phyloP scores from a whole-genome alignment of 2,113 vertebrate species.

The Brienomyrus brachyistius region DNA sequence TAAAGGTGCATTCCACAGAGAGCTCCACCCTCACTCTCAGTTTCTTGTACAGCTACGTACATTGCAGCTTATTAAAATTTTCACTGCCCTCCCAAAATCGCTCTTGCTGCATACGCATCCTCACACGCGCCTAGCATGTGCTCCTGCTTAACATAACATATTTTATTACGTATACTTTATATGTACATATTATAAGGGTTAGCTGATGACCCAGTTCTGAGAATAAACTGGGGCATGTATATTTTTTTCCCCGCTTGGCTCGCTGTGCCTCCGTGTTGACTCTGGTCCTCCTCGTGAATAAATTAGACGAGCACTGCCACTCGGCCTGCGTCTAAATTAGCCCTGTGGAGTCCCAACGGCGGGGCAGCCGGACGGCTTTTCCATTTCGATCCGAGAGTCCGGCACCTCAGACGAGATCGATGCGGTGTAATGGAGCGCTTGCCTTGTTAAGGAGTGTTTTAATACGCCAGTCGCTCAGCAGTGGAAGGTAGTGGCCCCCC shows the following conservation, averaged over 20 bases:
- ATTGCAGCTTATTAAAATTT: background rate
- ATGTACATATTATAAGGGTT: slow-evolving; percentile 36
- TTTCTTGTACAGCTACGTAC: background rate
- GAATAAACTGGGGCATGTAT: slow-evolving; percentile 50
- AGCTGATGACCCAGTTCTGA: slow-evolving; percentile 59
- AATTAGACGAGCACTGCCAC: background rate
- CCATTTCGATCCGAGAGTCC: background rate
- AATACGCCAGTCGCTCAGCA: background rate
- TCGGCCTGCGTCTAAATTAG: slow-evolving; percentile 26
- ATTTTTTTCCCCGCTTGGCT: slow-evolving; percentile 21
- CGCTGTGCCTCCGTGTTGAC: slow-evolving; percentile 49
- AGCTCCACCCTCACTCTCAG: background rate
- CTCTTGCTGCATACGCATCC: background rate
- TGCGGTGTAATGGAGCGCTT: background rate
- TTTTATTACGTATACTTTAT: slow-evolving; percentile 55
- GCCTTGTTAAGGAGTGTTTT: background rate
- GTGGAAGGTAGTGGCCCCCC: background rate
- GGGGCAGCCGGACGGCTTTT: background rate
- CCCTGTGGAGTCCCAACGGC: slow-evolving; percentile 7
- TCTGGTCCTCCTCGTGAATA: slow-evolving; percentile 11
- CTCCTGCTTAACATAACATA: slow-evolving; percentile 28
- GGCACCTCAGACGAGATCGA: background rate
- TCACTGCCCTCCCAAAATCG: background rate
- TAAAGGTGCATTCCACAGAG: background rate
- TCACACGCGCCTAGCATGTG: background rate